A percentile compares a stretch with the other conserved stretches of the same genome.
Conservation (phyloP, 2,113 vertebrate genomes). For the Hiodon alosoides region DNA sequence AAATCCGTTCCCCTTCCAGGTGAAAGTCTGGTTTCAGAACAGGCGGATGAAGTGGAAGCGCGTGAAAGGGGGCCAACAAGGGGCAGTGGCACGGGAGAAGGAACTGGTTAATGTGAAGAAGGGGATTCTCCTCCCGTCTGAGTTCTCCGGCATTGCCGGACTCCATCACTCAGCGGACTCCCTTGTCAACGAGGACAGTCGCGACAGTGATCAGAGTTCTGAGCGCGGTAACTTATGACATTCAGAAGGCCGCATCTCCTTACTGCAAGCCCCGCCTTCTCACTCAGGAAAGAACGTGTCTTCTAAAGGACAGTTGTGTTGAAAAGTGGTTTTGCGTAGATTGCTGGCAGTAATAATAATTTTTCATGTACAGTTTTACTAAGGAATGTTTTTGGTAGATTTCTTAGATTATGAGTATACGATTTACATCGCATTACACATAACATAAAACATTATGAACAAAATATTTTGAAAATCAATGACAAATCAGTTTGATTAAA, state of each 20-base stretch:
- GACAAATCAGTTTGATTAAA: not conserved
- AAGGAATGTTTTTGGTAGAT: slow-evolving; percentile 28
- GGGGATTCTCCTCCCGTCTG: slow-evolving; percentile 86
- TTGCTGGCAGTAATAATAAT: too few species aligned
- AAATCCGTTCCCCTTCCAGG: slow-evolving; percentile 56
- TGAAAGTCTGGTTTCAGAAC: slow-evolving; percentile 99
- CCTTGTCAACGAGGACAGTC: slow-evolving; percentile 91
- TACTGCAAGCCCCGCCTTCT: slow-evolving; percentile 37
- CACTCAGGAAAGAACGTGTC: slow-evolving; percentile 73
- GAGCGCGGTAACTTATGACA: slow-evolving; percentile 96
- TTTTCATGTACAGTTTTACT: slow-evolving; percentile 48
- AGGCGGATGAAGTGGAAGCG: slow-evolving; percentile 98
- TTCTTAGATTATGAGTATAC: slow-evolving; percentile 16
- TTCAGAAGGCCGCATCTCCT: slow-evolving; percentile 45
- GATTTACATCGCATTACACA: slow-evolving; percentile 1
- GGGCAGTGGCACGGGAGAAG: slow-evolving; percentile 88
- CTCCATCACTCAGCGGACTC: slow-evolving; percentile 90
- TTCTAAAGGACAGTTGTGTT: slow-evolving; percentile 50
- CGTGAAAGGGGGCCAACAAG: slow-evolving; percentile 97
- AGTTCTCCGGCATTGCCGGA: slow-evolving; percentile 85
- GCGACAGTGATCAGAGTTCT: slow-evolving; percentile 94
- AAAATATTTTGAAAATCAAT: not conserved
- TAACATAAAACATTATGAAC: slow-evolving; percentile 23
- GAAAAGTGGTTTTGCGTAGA: too few species aligned
- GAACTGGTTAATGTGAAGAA: slow-evolving; percentile 99